Conservation (phyloP, 1,140 invertebrate genomes). For the Orius laevigatus region DNA sequence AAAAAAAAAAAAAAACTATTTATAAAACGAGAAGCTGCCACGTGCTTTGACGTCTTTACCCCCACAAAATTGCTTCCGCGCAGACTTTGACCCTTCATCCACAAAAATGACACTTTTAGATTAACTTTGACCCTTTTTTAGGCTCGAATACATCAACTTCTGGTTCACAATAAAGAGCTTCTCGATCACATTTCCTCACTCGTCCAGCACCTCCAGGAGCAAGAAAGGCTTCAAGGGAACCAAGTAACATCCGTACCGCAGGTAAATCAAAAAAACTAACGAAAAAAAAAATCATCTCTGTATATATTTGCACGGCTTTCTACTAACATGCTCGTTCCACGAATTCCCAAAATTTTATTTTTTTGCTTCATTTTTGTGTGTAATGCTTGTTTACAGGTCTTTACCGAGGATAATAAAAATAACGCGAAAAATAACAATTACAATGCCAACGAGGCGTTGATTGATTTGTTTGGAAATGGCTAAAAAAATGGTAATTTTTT, state of each 20-base stretch:
- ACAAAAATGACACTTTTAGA: too few species aligned
- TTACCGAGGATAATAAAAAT: slow-evolving; percentile 20
- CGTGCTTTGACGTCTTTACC: too few species aligned
- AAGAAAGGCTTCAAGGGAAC: slow-evolving; percentile 42
- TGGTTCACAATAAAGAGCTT: slow-evolving; percentile 87
- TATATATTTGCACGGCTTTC: not conserved
- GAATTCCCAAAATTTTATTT: not conserved
- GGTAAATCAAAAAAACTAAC: slow-evolving; percentile 14
- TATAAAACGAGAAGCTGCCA: too few species aligned
- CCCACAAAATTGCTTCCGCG: too few species aligned
- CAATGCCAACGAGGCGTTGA: slow-evolving; percentile 16
- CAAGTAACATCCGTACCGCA: slow-evolving; percentile 25
- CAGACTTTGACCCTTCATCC: too few species aligned
- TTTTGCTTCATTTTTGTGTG: slow-evolving; percentile 4
- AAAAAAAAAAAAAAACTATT: too few species aligned
- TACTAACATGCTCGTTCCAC: not conserved
- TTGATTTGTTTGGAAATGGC: slow-evolving; percentile 20
- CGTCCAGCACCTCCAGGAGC: slow-evolving; percentile 65
- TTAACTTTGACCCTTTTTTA: too few species aligned
- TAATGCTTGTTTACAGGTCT: slow-evolving; percentile 21
- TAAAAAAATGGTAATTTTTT: slow-evolving; percentile 16
- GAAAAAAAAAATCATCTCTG: not conserved
- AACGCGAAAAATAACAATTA: slow-evolving; percentile 14
- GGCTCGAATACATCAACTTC: slow-evolving; percentile 80
- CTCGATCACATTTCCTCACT: slow-evolving; percentile 82